Evolutionary conservation across 1,140 invertebrate species (phyloP).

Genomic region (Drosophila kikkawai): DNA sequence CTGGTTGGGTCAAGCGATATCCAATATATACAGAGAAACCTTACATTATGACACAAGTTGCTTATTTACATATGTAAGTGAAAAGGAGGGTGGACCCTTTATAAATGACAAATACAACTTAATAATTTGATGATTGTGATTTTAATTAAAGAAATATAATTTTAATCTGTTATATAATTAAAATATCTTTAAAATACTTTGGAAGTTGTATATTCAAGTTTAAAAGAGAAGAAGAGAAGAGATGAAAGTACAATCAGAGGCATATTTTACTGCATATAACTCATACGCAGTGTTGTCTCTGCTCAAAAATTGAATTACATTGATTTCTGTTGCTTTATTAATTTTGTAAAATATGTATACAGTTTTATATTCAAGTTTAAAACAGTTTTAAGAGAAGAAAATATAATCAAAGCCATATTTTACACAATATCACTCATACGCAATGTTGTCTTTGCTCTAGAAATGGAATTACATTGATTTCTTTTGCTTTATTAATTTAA

Average conservation of each 20-base stretch:
- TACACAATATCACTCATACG: slow-evolving; percentile 1
- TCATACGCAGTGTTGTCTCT: slow-evolving; percentile 6
- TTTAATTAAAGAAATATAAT: neutral
- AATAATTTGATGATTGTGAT: neutral
- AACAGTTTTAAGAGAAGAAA: neutral
- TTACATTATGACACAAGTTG: slow-evolving; percentile 42
- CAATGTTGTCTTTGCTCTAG: neutral
- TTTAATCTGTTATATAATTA: neutral
- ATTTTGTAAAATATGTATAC: neutral
- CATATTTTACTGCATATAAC: neutral
- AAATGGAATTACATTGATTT: neutral
- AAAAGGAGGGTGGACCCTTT: slow-evolving; percentile 5
- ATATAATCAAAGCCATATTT: too few species aligned
- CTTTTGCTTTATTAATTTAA: neutral
- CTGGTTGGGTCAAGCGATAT: slow-evolving; percentile 38
- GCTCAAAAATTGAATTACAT: neutral
- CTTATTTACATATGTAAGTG: slow-evolving; percentile 34
- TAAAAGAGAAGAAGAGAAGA: too few species aligned
- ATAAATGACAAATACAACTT: neutral
- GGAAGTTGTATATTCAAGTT: too few species aligned
- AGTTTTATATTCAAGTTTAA: neutral
- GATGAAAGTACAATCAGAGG: neutral
- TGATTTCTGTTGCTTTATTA: neutral
- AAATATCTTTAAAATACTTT: neutral
- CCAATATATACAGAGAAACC: slow-evolving; percentile 24